Evolutionary conservation across 2,113 vertebrate species (phyloP), one percentile per base, ranked within the genome.

Genomic region (Myocastor coypus): DNA sequence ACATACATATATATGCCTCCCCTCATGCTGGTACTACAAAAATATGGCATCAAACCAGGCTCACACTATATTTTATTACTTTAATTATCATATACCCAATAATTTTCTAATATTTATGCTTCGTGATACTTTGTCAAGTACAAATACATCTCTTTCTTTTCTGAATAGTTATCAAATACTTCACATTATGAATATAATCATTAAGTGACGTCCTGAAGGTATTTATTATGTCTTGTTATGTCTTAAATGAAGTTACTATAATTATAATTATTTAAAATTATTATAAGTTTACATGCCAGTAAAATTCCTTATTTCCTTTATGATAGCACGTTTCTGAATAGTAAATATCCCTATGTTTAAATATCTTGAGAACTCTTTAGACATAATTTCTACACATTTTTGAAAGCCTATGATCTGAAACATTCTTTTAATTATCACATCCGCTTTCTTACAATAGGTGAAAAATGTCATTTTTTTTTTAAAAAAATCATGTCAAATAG

Each of bases 351-450:
- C 20, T 91, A 68, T 61, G 75, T 83, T 57, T 82, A 96, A 92
- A 64, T 87, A 91, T 46, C 73, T 92, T 83, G 32, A 95, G 89
- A 91, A 71, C 7, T 28, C 7, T 84, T 93, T 88, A 55, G 77
- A 92, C 93, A 92, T 22, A 87, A 22, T 63, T 92, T 95, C 87
- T 93, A 82, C 52, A 92, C 8, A 85, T 34, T 77, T 5, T 94
- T 87, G 71, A 82, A 96, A 97, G 90, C 86, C 57, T 88, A 46
- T 75, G 71, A 73, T 94, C 57, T 88, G 52, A 61, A 90, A 84
- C 4, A 66, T 83, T 85, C 14, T 85, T 91, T 92, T 68, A 94
- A 95, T 97, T 85, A 96, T 96, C 88, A 92, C 91, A 94, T 90
- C 83, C 92, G 32, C 22, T 82, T 95, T 92, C 66, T 87, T 83